phyloP scores from a whole-genome alignment of 2,797 vertebrate species.

The Phalanger gymnotis region DNA sequence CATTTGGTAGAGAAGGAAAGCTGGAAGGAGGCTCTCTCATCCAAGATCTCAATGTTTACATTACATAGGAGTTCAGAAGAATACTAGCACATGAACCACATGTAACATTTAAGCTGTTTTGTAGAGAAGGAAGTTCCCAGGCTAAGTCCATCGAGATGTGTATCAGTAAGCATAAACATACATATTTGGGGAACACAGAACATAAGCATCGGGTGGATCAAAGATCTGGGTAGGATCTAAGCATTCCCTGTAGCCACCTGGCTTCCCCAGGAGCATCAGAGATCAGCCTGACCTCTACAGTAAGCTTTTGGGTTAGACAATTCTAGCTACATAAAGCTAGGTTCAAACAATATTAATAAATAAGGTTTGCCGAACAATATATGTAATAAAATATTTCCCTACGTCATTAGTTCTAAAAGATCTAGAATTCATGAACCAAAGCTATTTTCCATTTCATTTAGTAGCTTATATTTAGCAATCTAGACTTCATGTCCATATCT shows the following conservation, averaged over 20 bases:
- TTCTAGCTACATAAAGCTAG: background rate
- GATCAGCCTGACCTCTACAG: background rate
- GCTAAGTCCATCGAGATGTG: background rate
- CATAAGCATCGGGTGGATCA: background rate
- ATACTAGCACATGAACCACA: background rate
- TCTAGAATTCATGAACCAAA: background rate
- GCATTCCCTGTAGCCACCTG: background rate
- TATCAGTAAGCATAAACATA: background rate
- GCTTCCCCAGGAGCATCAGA: background rate
- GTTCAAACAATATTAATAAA: background rate
- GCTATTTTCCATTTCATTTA: slow-evolving; percentile 34
- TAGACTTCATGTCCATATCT: background rate
- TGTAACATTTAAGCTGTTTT: background rate
- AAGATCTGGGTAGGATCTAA: background rate
- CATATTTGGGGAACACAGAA: background rate
- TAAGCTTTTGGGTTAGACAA: background rate
- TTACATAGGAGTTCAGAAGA: background rate
- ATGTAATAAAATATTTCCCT: background rate
- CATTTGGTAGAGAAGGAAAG: background rate
- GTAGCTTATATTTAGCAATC: slow-evolving; percentile 33
- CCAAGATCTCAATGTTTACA: background rate
- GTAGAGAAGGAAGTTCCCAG: background rate
- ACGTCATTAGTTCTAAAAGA: background rate
- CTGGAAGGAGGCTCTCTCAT: background rate
- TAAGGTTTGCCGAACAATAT: background rate